These are phyloP conservation scores for Origma solitaria DNA, from an alignment of 2,113 vertebrate genomes.

Conservation along the genomic window DNA sequence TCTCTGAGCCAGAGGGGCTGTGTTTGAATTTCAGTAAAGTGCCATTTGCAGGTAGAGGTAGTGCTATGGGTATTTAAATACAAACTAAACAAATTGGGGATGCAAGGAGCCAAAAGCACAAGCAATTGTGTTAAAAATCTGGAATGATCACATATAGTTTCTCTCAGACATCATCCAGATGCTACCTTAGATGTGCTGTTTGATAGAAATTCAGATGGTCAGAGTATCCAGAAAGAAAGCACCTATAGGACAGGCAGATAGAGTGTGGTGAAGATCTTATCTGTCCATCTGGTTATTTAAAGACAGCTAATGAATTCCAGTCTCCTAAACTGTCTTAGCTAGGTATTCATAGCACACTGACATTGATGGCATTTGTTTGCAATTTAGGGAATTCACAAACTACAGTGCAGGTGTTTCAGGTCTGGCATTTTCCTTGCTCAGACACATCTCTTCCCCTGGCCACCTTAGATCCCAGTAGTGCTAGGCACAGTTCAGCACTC, in stretches of 20 bases:
- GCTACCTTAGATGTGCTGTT: background rate
- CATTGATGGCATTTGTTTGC: background rate
- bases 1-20: background rate
- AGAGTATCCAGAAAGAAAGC: background rate
- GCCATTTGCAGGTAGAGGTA: background rate
- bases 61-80: background rate
- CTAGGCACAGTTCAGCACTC: background rate
- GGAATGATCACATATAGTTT: background rate
- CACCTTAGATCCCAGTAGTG: background rate
- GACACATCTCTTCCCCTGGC: background rate
- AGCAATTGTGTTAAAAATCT: background rate
- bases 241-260: background rate
- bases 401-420: background rate
- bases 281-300: constrained; percentile 23
- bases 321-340: background rate
- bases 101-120: background rate
- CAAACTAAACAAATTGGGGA: background rate
- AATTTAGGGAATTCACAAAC: constrained; percentile 21
- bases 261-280: background rate
- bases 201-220: background rate
- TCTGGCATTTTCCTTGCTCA: background rate
- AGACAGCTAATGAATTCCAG: constrained; percentile 28
- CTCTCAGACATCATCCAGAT: background rate
- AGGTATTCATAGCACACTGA: background rate
- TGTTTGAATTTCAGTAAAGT: background rate